phyloP scores from a whole-genome alignment of 2,888 invertebrate genomes.

The Eupelmus urozonus region DNA sequence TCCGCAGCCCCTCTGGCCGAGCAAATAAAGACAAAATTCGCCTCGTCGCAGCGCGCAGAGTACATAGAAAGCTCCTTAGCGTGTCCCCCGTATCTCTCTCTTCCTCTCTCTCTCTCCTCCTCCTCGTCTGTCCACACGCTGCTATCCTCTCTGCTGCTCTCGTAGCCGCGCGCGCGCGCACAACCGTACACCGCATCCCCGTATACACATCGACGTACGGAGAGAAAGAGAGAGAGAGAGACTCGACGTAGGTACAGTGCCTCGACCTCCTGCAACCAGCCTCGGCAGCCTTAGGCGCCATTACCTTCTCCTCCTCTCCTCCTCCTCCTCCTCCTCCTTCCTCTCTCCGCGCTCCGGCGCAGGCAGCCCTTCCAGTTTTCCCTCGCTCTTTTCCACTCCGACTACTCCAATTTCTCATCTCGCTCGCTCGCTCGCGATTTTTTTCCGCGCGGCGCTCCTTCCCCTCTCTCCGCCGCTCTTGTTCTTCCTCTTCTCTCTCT shows the following conservation, averaged over 20 bases:
- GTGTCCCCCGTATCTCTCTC: slow-evolving; percentile 1
- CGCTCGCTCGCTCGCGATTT: slow-evolving; percentile 47
- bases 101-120: background rate
- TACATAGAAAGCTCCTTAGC: slow-evolving; percentile 31
- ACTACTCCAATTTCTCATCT: slow-evolving; percentile 60
- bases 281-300: slow-evolving; percentile 48
- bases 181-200: background rate
- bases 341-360: background rate
- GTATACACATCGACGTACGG: background rate
- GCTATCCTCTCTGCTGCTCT: too few species aligned
- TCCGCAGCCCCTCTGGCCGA: too few species aligned
- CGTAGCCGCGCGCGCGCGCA: too few species aligned
- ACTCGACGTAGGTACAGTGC: background rate
- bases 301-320: slow-evolving; percentile 32
- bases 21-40: slow-evolving; percentile 23
- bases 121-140: too few species aligned
- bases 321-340: background rate
- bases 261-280: slow-evolving; percentile 17
- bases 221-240: background rate
- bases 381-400: slow-evolving; percentile 60
- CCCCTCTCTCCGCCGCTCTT: slow-evolving; percentile 56
- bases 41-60: too few species aligned
- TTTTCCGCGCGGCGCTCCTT: slow-evolving; percentile 53
- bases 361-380: slow-evolving; percentile 58
- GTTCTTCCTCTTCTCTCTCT: slow-evolving; percentile 59